Percentiles rank a stretch among this genome's conserved stretches.
Evolutionary conservation across 2,113 vertebrate genomes (phyloP).

Genomic region (Orthochromis malagaraziensis): DNA sequence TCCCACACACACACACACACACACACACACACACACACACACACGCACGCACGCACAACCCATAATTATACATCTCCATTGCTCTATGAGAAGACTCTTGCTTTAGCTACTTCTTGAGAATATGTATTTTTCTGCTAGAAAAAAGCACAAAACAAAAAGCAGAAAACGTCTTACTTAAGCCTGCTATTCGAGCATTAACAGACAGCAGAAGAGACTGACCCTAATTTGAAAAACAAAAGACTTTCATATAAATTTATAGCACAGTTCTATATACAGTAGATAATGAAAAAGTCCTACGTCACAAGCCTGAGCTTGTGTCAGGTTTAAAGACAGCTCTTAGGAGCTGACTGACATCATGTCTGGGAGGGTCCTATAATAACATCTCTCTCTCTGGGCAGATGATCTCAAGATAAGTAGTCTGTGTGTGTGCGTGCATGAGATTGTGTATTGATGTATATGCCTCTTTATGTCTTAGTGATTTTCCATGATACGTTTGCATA

Average conservation of each 20-base stretch:
- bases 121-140: constrained; percentile 21
- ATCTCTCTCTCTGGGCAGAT: constrained; percentile 43
- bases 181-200: neutral
- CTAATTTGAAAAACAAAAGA: neutral
- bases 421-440: neutral
- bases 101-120: constrained; percentile 41
- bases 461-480: neutral
- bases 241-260: neutral
- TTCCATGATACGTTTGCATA: neutral
- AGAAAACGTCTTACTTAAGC: neutral
- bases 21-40: neutral
- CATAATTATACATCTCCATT: constrained; percentile 61
- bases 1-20: neutral
- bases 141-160: neutral
- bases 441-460: neutral
- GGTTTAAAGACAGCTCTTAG: constrained; percentile 48
- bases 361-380: constrained; percentile 59
- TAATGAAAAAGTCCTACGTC: constrained; percentile 31
- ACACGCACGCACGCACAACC: neutral
- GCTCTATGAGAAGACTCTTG: constrained; percentile 30
- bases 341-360: constrained; percentile 63
- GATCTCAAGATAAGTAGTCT: constrained; percentile 50
- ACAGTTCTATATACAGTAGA: neutral
- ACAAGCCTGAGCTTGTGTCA: constrained; percentile 29
- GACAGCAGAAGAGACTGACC: neutral